Evolutionary conservation across 2,888 invertebrate genomes (phyloP).

Genomic region (Branchipolynoe longqiensis): DNA sequence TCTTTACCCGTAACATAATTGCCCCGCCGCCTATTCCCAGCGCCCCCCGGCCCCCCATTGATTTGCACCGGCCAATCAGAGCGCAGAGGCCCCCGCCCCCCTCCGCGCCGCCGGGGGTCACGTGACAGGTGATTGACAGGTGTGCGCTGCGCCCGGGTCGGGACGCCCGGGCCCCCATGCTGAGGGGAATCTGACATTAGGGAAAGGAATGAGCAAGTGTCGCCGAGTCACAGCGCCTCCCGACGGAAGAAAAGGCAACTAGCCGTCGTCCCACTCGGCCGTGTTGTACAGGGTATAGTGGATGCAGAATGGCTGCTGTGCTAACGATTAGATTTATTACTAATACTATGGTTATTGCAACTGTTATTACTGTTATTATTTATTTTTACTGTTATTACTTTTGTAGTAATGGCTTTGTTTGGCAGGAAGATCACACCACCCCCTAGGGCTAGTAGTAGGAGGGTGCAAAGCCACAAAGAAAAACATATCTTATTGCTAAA

Average conservation of each 20-base stretch:
- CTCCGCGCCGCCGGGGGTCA: no score
- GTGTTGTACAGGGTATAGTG: no score
- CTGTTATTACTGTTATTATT: no score
- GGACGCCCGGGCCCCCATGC: not conserved
- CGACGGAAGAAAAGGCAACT: not conserved
- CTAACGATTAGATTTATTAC: not conserved
- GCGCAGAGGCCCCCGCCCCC: not conserved
- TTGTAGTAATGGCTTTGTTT: no score
- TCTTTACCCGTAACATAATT: not conserved
- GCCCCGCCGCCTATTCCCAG: not conserved
- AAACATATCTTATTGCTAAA: no score
- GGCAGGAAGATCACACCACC: no score
- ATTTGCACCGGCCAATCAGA: slow-evolving; percentile 13
- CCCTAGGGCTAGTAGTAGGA: no score
- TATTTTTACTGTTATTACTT: no score
- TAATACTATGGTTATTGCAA: no score
- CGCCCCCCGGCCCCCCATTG: not conserved
- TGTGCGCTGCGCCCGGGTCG: not conserved
- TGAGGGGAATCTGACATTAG: not conserved
- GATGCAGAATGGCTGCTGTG: no score
- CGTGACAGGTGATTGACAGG: slow-evolving; percentile 40
- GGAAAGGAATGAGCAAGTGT: not conserved
- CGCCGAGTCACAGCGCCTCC: not conserved
- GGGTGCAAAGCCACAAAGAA: no score
- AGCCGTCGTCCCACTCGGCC: not conserved